These are phyloP conservation scores for Drosophila ambigua DNA, from an alignment of 1,140 invertebrate species.

Conservation along the genomic window DNA sequence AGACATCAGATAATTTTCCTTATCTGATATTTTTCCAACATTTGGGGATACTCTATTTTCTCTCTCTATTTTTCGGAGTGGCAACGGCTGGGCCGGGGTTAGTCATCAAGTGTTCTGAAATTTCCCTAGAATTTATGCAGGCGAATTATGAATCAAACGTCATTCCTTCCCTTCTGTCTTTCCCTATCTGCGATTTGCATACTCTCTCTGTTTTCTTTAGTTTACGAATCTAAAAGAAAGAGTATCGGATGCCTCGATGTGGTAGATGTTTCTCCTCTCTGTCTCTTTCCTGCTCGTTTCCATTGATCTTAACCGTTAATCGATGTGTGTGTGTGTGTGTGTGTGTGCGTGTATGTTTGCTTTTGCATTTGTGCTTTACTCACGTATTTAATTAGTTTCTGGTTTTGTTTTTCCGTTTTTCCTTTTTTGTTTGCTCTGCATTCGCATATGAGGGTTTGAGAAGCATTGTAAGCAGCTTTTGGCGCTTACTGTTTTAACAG, in stretches of 20 bases:
- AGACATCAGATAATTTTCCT: no score
- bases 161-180: neutral
- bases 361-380: conserved; percentile 18
- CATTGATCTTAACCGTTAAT: conserved; percentile 21
- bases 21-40: no score
- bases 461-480: conserved; percentile 28
- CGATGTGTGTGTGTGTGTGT: neutral
- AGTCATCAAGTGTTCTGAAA: no score
- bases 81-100: no score
- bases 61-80: no score
- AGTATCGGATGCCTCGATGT: no score
- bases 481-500: conserved; percentile 35
- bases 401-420: conserved; percentile 2
- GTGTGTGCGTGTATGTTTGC: neutral
- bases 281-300: neutral
- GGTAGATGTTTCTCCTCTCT: neutral
- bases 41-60: no score
- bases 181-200: no score
- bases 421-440: conserved; percentile 30
- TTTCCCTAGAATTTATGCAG: no score
- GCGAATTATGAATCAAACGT: no score
- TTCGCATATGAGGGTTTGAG: conserved; percentile 32
- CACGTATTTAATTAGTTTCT: conserved; percentile 46
- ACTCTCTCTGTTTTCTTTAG: neutral
- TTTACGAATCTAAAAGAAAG: no score